phyloP scores from a whole-genome alignment of 35 echinoderm and acorn worm genomes.

The Ophiothrix spiculata region DNA sequence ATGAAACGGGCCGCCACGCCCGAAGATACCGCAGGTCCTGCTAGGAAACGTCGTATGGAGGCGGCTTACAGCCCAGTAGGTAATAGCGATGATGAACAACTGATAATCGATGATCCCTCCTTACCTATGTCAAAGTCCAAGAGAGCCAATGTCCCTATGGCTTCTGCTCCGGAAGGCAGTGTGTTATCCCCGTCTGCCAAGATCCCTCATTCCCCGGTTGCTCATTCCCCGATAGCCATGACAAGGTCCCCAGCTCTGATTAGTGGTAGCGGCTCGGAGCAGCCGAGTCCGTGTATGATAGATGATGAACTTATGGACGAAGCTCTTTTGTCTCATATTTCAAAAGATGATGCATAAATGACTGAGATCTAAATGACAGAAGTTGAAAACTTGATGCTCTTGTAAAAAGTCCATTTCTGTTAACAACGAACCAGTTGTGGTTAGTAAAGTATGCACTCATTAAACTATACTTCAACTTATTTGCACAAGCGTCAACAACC shows the following conservation, averaged over 20 bases:
- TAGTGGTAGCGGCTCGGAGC: constrained; percentile 3
- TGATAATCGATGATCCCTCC: constrained; percentile 76
- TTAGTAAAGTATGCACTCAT: no score
- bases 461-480: no score
- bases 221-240: constrained; percentile 61
- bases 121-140: constrained; percentile 16
- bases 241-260: constrained; percentile 58
- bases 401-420: no score
- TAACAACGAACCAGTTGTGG: no score
- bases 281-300: constrained; percentile 76
- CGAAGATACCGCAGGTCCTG: constrained; percentile 17
- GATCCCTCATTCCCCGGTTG: constrained; percentile 51
- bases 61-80: constrained; percentile 55
- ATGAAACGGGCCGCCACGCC: constrained; percentile 75
- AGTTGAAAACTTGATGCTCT: no score
- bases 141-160: constrained; percentile 18
- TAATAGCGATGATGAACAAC: constrained; percentile 55
- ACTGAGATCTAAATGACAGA: no score
- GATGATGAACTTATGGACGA: constrained; percentile 99
- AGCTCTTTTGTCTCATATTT: constrained; percentile 50
- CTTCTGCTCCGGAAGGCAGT: constrained; percentile 19
- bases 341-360: constrained; percentile 21
- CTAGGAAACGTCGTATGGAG: constrained; percentile 38
- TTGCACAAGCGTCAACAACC: no score
- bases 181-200: constrained; percentile 26